Conservation (phyloP, 2,797 vertebrate species). For the Champsocephalus esox region DNA sequence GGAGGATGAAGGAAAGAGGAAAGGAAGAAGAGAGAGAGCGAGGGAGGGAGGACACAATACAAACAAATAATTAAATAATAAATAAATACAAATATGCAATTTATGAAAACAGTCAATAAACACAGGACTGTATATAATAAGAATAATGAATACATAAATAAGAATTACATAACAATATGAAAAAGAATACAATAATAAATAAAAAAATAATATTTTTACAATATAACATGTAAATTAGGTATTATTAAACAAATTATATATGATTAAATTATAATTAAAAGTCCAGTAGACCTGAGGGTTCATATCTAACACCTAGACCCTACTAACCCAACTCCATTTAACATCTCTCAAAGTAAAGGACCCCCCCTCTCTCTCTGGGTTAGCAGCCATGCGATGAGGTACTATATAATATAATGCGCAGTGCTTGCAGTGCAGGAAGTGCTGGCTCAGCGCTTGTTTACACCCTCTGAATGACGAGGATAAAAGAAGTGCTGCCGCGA, state of each 20-base stretch:
- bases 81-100: background rate
- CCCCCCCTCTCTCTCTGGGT: constrained; percentile 48
- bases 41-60: no score
- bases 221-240: no score
- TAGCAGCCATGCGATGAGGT: constrained; percentile 73
- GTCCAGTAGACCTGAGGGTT: no score
- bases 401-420: constrained; percentile 45
- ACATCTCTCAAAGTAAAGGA: constrained; percentile 1
- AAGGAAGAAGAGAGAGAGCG: background rate
- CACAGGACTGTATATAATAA: background rate
- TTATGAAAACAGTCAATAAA: background rate
- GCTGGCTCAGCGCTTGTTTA: constrained; percentile 82
- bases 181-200: no score
- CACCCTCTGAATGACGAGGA: constrained; percentile 78
- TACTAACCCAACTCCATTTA: no score
- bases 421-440: constrained; percentile 65
- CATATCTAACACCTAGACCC: no score
- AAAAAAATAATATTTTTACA: no score
- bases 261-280: no score
- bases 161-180: no score
- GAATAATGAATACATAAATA: background rate
- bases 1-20: background rate
- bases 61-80: background rate
- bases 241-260: no score
- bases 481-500: constrained; percentile 82